Evolutionary conservation across 2,113 vertebrate genomes (phyloP).

Genomic region (Podarcis muralis): DNA sequence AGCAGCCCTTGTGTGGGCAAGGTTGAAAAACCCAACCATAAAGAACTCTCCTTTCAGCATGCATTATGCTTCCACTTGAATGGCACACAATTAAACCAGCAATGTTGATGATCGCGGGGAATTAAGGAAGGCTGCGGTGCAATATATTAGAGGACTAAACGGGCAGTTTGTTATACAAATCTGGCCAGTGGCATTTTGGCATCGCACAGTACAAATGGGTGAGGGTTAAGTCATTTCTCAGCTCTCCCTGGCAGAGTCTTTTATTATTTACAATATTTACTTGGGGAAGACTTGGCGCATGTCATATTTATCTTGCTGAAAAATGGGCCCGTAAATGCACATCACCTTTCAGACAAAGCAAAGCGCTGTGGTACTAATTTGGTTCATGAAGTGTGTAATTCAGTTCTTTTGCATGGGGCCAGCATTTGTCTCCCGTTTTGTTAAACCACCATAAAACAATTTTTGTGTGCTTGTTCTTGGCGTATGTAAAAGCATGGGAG

Average conservation of each 20-base stretch:
- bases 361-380: slow-evolving; percentile 88
- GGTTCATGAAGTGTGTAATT: slow-evolving; percentile 95
- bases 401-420: slow-evolving; percentile 82
- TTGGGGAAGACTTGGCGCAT: slow-evolving; percentile 80
- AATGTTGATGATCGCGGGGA: slow-evolving; percentile 66
- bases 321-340: slow-evolving; percentile 81
- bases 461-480: slow-evolving; percentile 84
- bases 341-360: slow-evolving; percentile 92
- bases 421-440: slow-evolving; percentile 92
- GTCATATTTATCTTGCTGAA: slow-evolving; percentile 88
- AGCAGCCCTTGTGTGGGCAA: not conserved
- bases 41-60: slow-evolving; percentile 10
- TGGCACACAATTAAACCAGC: slow-evolving; percentile 47
- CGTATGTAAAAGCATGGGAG: slow-evolving; percentile 51
- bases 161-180: slow-evolving; percentile 76
- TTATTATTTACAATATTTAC: slow-evolving; percentile 92
- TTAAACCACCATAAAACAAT: slow-evolving; percentile 89
- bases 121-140: slow-evolving; percentile 66
- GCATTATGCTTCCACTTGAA: slow-evolving; percentile 25
- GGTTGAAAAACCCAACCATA: not conserved
- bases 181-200: slow-evolving; percentile 74
- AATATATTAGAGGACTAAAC: slow-evolving; percentile 74
- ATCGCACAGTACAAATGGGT: slow-evolving; percentile 78
- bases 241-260: slow-evolving; percentile 82
- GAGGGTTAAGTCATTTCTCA: slow-evolving; percentile 90